Base-by-base conservation (phyloP, 2,888 invertebrate genomes). In the Dendrolimus pini region DNA sequence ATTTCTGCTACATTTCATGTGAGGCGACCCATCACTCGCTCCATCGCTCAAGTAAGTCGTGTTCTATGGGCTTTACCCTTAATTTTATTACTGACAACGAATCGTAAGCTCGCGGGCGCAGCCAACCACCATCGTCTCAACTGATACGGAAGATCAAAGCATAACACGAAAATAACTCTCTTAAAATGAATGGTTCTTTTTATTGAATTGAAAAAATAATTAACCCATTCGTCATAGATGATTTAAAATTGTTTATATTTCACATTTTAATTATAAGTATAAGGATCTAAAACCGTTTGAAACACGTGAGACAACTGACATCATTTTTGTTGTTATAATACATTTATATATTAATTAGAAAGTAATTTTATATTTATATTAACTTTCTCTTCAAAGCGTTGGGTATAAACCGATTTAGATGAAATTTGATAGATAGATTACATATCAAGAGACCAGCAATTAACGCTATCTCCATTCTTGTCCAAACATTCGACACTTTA, bases 91-190 rank as follows among this genome's bases (percentile, higher is more conserved):
- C 77, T 72, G 68, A 65, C 66, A 72, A 71, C 71, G 72, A 75
- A 68, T 72, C 70, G 56, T 59, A 70, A 67, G 68, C 65, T 72
- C 69, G 72, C 71, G 71, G 62, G 69, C 70, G 68, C 71, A 70
- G 63, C 67, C 70, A 69, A 71, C 74, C 72, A 68, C 70, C 71
- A 67, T 68, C 66, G 67, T 65, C 65, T 67, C 68, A 70, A 71
- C 71, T 68, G 71, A 70, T 69, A 70, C 71, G 76, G 71, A 75
- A 82, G 79, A 79, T 82, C 79, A 80, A 79, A 80, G 77, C 74
- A 77, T 78, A 78, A 65, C 77, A 76, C 72, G 71, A 74, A 75
- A 79, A 47, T 47, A 47, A 30, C 30, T 3, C 30, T 6, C 30
- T 6, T 30, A 12, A 47, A 47, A 47, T 47, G 8, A 47, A 30